Conservation (phyloP, 2,113 vertebrate genomes). For the Antechinus stuartii region DNA sequence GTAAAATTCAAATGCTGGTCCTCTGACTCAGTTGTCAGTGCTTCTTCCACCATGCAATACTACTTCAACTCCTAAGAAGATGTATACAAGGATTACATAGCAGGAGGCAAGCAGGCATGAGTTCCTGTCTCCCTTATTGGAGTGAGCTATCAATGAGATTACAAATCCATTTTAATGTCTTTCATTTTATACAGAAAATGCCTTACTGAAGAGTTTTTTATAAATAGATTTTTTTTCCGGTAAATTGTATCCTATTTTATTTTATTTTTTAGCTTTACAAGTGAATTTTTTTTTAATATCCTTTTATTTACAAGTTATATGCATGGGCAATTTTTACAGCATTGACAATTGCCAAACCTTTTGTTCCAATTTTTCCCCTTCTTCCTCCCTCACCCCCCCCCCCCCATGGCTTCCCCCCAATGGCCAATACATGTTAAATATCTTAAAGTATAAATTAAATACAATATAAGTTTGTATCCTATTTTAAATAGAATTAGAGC, state of each 20-base stretch:
- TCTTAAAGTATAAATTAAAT: too few species aligned
- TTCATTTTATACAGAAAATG: neutral
- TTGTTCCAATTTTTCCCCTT: too few species aligned
- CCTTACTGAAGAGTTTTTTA: neutral
- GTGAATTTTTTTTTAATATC: too few species aligned
- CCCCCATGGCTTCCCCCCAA: too few species aligned
- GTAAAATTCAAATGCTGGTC: neutral
- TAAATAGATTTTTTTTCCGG: neutral
- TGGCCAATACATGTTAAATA: too few species aligned
- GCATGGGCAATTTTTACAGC: too few species aligned
- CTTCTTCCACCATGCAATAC: neutral
- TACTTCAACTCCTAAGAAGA: neutral
- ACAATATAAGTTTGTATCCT: neutral
- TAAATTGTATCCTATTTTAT: neutral
- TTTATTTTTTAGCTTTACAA: too few species aligned
- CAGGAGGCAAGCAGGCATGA: neutral
- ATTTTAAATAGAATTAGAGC: neutral
- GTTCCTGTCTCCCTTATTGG: neutral
- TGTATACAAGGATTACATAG: neutral
- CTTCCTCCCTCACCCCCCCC: too few species aligned
- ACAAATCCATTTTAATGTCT: neutral
- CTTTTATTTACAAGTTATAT: too few species aligned
- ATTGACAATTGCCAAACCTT: too few species aligned
- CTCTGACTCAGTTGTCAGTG: neutral
- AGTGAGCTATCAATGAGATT: neutral